These are phyloP conservation scores for Coturnix japonica DNA, from an alignment of 2,113 vertebrate genomes.

Conservation along the genomic window DNA sequence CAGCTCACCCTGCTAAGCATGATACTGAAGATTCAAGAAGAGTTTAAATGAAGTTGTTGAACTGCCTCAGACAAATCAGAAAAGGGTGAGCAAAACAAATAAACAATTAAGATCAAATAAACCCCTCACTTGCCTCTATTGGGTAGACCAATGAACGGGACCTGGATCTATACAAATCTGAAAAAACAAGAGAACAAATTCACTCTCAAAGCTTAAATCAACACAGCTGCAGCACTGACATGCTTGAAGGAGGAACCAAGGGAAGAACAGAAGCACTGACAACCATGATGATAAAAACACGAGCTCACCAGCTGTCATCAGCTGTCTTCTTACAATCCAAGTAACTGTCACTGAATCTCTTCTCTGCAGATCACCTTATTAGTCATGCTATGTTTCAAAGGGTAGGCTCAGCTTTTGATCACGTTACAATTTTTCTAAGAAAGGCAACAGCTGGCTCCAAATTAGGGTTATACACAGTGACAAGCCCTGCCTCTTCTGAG, in stretches of 20 bases:
- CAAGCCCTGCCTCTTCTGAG: not conserved
- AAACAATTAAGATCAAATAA: accelerated
- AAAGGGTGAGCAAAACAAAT: not conserved
- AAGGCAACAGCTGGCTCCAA: not conserved
- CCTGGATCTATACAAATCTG: not conserved
- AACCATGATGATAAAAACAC: not conserved
- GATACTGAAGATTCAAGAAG: not conserved
- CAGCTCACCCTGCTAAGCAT: not conserved
- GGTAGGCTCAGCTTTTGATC: not conserved
- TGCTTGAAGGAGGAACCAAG: not conserved
- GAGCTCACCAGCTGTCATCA: not conserved
- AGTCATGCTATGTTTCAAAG: not conserved
- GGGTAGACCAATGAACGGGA: not conserved
- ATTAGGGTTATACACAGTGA: not conserved
- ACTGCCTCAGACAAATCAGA: not conserved
- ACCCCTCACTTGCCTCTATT: not conserved
- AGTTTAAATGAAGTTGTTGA: not conserved
- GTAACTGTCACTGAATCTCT: not conserved
- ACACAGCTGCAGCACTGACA: not conserved
- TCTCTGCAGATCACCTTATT: not conserved
- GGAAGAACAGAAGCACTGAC: not conserved
- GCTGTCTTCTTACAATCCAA: not conserved
- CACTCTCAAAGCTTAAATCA: not conserved
- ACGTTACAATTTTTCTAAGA: not conserved
- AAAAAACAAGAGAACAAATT: not conserved